phyloP scores from a whole-genome alignment of 2,113 vertebrate genomes.

The Albula goreensis region DNA sequence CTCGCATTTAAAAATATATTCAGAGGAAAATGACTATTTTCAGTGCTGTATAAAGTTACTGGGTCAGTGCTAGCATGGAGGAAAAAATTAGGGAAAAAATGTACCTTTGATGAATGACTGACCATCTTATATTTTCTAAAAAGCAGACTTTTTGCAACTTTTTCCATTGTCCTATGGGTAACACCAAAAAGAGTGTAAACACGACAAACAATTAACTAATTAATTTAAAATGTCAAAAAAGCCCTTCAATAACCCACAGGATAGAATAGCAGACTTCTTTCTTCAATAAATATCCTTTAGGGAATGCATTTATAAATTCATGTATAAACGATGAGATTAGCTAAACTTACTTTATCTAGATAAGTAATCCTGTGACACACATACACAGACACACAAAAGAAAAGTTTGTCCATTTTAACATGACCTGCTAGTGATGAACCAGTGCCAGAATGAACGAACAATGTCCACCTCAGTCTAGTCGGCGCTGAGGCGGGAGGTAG shows the following conservation, averaged over 20 bases:
- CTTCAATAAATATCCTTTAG: not conserved
- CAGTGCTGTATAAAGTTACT: not conserved
- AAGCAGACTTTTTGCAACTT: not conserved
- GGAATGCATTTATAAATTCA: constrained; percentile 7
- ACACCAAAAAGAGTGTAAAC: not conserved
- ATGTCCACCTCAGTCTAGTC: not conserved
- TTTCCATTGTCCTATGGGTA: constrained; percentile 1
- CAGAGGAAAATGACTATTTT: not conserved
- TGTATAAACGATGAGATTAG: constrained; percentile 13
- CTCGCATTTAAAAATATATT: no score
- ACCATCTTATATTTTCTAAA: not conserved
- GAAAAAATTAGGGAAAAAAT: not conserved
- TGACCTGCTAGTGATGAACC: not conserved
- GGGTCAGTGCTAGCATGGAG: not conserved
- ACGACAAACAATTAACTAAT: not conserved
- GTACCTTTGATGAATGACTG: not conserved
- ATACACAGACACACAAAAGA: not conserved
- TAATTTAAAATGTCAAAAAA: not conserved
- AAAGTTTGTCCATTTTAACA: not conserved
- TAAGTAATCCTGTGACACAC: not conserved
- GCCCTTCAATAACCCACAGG: not conserved
- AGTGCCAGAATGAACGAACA: not conserved
- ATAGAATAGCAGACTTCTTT: not conserved
- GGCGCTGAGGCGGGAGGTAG: not conserved
- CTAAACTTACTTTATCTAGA: not conserved